Evolutionary conservation across 2,888 invertebrate genomes (phyloP), one percentile per base, ranked within the genome.

Genomic region (Acrobasis consociella): DNA sequence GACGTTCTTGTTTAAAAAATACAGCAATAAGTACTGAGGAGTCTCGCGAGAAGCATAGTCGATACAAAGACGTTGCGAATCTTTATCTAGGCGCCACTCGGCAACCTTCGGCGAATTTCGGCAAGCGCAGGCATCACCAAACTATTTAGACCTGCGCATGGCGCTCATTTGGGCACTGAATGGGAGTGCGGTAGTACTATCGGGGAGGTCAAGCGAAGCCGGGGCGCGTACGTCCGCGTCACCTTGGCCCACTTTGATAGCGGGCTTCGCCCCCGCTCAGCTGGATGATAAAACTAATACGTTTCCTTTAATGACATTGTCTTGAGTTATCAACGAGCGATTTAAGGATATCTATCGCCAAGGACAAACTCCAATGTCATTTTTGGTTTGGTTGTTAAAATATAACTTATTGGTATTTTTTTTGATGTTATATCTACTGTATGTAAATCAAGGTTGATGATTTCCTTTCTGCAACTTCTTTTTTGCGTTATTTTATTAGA

Each of bases 221-320:
- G 83, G 87, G 69, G 71, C 67, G 65, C 67, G 71, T 73, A 76
- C 77, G 74, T 74, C 67, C 65, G 64, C 63, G 67, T 62, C 55
- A 82, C 90, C 90, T 90, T 90, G 90, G 86, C 89, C 89, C 73
- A 89, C 72, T 83, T 87, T 78, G 86, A 86, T 88, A 85, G 73
- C 75, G 73, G 38, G 15, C 52, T 17, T 8, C 16, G 61, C 10
- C 74, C 73, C 76, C 68, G 67, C 74, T 76, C 82, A 77, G 76
- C 78, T 77, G 75, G 71, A 65, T 73, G 73, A 77, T 81, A 80
- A 79, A 80, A 75, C 74, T 74, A 80, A 80, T 81, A 55, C 78
- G 83, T 84, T 86, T 88, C 87, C 87, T 85, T 82, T 61, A 76
- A 81, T 75, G 69, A 66, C 69, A 68, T 74, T 75, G 70, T 70